Base-by-base conservation (phyloP, 2,888 invertebrate species). In the Campoletis raptor region DNA sequence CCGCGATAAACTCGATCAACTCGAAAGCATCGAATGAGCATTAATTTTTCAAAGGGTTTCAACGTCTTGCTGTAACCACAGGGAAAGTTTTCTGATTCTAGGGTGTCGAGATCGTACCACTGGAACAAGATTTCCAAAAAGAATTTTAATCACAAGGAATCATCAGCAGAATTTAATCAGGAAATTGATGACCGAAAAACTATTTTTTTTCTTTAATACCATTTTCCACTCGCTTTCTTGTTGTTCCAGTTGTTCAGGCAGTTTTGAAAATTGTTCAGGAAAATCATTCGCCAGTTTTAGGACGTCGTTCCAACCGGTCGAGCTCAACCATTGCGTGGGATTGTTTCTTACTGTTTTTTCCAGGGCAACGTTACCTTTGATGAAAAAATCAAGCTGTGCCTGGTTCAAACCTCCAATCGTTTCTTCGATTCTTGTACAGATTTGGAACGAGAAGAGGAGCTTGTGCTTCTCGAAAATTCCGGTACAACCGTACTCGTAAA, bases 391-490 rank as follows among this genome's bases (percentile, higher is more conserved):
- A 40, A 99, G 93, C 92, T 98, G 97, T 8, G 94, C 92, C 91
- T 97, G 98, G 0, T 93, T 94, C 0, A 98, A 94, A 36, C 95
- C 92, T 0, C 94, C 95, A 9, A 96, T 95, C 90, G 97, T 97
- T 93, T 97, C 96, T 90, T 98, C 96, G 88, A 99, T 94, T 92
- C 97, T 98, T 21, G 97, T 96, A 85, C 98, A 96, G 95, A 99
- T 98, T 96, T 98, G 98, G 94, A 99, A 98, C 0, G 98, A 98
- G 94, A 96, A 98, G 36, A 99, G 95, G 48, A 99, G 95, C 93
- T 99, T 98, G 95, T 99, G 98, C 66, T 96, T 96, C 94, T 98
- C 98, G 94, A 99, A 98, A 89, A 98, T 97, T 77, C 98, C 98
- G 40, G 98, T 98, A 91, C 98, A 98, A 2, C 98, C 98, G 90